These are phyloP conservation scores for Caranx melampygus DNA, from an alignment of 2,113 vertebrate species.

Conservation along the genomic window DNA sequence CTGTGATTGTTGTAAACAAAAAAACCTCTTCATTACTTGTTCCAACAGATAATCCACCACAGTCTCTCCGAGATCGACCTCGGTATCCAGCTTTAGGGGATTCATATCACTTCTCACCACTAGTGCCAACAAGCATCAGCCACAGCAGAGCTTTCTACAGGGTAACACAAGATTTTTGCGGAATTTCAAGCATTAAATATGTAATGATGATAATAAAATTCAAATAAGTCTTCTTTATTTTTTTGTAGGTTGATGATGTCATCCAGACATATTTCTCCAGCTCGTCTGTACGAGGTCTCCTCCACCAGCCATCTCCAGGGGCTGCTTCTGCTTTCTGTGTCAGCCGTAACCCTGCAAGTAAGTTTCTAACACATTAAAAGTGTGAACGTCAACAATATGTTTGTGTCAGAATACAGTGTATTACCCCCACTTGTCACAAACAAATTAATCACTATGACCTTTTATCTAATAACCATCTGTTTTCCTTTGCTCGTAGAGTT, in stretches of 20 bases:
- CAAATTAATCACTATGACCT: not conserved
- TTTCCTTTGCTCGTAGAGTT: constrained; percentile 72
- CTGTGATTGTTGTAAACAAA: not conserved
- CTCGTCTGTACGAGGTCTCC: constrained; percentile 64
- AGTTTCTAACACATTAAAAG: constrained; percentile 19
- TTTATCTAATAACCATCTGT: not conserved
- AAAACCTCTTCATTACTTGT: not conserved
- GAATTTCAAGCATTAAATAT: not conserved
- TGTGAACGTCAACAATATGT: not conserved
- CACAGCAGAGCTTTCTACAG: constrained; percentile 77
- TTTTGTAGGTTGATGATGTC: constrained; percentile 81
- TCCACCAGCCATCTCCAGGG: constrained; percentile 80
- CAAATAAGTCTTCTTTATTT: not conserved
- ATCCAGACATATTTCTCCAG: constrained; percentile 76
- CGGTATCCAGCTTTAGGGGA: constrained; percentile 49
- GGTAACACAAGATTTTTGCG: constrained; percentile 61
- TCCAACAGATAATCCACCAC: constrained; percentile 37
- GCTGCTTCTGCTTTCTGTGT: constrained; percentile 61
- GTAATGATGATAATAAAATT: not conserved
- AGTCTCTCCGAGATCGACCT: constrained; percentile 28
- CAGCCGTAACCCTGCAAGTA: constrained; percentile 83
- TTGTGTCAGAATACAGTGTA: not conserved
- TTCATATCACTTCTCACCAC: constrained; percentile 74
- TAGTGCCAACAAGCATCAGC: constrained; percentile 9
- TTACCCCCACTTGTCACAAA: not conserved